Conservation (phyloP, 1,140 invertebrate genomes). For the Ceratina australensis region DNA sequence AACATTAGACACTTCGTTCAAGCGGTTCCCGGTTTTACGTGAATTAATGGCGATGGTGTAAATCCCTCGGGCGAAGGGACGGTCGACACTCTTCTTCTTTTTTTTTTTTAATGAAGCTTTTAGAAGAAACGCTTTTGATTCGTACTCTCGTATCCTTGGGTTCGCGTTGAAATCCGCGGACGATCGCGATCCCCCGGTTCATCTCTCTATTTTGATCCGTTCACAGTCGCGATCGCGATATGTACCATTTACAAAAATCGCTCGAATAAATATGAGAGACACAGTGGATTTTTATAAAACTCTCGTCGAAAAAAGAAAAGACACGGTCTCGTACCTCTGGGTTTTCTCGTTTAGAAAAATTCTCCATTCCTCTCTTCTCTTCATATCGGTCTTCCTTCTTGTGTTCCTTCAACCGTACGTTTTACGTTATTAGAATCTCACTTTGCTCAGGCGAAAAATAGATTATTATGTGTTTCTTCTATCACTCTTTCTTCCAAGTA, state of each 20-base stretch:
- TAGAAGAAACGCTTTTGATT: not conserved
- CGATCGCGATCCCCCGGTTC: slow-evolving; percentile 12
- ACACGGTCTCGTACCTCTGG: slow-evolving; percentile 37
- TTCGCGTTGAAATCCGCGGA: slow-evolving; percentile 20
- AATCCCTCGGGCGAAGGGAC: not conserved
- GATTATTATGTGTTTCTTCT: slow-evolving; percentile 55
- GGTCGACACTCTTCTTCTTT: not conserved
- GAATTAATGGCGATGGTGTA: not conserved
- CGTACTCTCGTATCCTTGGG: not conserved
- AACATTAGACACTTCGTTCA: slow-evolving; percentile 16
- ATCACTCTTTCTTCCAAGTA: slow-evolving; percentile 32
- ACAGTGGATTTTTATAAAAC: slow-evolving; percentile 57
- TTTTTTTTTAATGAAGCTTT: not conserved
- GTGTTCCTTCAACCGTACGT: slow-evolving; percentile 46
- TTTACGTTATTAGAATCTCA: slow-evolving; percentile 52
- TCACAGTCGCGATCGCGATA: slow-evolving; percentile 25
- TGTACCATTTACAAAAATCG: slow-evolving; percentile 33
- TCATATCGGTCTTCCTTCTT: slow-evolving; percentile 5
- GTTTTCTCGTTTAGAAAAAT: slow-evolving; percentile 53
- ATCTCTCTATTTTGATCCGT: slow-evolving; percentile 36
- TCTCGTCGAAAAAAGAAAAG: slow-evolving; percentile 16
- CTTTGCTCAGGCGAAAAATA: slow-evolving; percentile 58
- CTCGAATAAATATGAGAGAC: slow-evolving; percentile 55
- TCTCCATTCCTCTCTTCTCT: slow-evolving; percentile 35
- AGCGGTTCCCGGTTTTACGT: slow-evolving; percentile 2